A percentile compares a stretch with the other conserved stretches of the same genome.
These are phyloP conservation scores for Laothoe populi DNA, from an alignment of 2,888 invertebrate species.

Conservation along the genomic window DNA sequence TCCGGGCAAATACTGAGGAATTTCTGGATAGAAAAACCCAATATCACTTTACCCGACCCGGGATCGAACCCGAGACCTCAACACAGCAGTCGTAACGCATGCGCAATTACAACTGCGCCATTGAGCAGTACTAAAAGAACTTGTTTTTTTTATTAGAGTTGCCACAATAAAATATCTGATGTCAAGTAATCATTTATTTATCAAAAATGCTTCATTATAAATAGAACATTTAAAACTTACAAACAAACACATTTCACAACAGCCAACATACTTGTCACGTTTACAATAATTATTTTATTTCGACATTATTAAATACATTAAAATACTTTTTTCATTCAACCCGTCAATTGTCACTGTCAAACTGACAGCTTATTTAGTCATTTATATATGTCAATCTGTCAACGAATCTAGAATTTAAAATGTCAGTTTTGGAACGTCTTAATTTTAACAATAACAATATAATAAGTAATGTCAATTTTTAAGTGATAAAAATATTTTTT, in stretches of 20 bases:
- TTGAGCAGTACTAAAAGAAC: no score
- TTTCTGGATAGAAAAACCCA: no score
- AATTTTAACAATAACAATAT: neutral
- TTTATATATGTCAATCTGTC: neutral
- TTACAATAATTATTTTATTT: constrained; percentile 26
- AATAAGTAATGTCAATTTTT: neutral
- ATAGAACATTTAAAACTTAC: constrained; percentile 74
- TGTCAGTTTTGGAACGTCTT: constrained; percentile 10
- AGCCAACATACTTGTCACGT: constrained; percentile 52
- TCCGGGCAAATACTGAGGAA: no score
- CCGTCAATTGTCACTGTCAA: constrained; percentile 32
- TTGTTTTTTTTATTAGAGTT: neutral
- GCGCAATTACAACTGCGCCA: no score
- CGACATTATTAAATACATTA: constrained; percentile 50
- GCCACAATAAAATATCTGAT: constrained; percentile 30
- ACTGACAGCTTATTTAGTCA: neutral
- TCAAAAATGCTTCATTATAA: constrained; percentile 80
- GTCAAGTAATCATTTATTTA: constrained; percentile 68
- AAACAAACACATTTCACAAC: constrained; percentile 62
- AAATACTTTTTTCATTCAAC: constrained; percentile 50
- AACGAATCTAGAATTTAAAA: neutral
- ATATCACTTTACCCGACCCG: no score
- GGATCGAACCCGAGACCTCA: no score
- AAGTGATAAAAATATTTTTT: neutral
- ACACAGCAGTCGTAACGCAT: no score